These are phyloP conservation scores for Vidua chalybeata DNA, from an alignment of 2,113 vertebrate species.

Conservation along the genomic window DNA sequence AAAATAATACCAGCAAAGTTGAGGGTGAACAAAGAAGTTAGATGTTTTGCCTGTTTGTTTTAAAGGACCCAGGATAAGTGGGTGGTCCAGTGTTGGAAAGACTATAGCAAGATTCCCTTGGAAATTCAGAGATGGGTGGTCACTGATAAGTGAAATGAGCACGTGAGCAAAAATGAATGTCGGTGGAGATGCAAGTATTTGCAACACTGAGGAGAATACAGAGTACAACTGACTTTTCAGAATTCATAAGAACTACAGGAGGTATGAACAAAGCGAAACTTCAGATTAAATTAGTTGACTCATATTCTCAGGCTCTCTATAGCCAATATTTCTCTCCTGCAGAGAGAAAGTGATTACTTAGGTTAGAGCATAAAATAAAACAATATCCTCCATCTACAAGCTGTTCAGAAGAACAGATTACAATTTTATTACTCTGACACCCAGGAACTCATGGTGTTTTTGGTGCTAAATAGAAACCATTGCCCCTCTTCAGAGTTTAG, in stretches of 20 bases:
- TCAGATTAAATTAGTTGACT: background rate
- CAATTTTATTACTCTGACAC: background rate
- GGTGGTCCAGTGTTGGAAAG: slow-evolving; percentile 2
- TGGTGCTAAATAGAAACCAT: background rate
- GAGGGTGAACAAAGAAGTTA: slow-evolving; percentile 4
- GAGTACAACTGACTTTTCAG: background rate
- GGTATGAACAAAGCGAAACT: background rate
- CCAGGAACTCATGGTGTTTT: background rate
- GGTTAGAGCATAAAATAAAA: background rate
- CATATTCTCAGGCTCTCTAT: background rate
- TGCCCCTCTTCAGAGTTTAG: background rate
- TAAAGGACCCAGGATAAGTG: background rate
- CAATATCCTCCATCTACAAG: background rate
- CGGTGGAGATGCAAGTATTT: background rate
- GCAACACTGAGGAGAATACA: background rate
- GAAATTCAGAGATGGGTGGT: background rate
- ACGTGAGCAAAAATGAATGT: background rate
- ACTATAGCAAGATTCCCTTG: background rate
- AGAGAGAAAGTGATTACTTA: background rate
- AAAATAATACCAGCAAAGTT: slow-evolving; percentile 18
- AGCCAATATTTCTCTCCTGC: background rate
- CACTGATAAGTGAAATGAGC: background rate
- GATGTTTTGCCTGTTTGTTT: slow-evolving; percentile 14
- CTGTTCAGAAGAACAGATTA: background rate
- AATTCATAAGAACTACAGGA: background rate